These are phyloP conservation scores for Rhynchomys soricoides DNA, from an alignment of 2,113 vertebrate genomes.

Conservation along the genomic window DNA sequence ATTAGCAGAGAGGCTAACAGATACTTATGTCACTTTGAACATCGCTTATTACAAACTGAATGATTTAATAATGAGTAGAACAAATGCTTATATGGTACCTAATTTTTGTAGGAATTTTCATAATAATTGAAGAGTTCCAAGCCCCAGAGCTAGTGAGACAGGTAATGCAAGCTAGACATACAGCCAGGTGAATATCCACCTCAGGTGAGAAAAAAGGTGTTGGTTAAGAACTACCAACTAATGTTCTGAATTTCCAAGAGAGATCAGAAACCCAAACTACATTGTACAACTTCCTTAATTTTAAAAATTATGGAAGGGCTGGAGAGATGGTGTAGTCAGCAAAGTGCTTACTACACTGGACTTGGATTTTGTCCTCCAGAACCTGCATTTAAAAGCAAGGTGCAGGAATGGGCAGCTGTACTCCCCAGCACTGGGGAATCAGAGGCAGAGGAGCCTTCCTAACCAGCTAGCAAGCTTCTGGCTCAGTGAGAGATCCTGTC, in stretches of 20 bases:
- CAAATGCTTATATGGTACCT: neutral
- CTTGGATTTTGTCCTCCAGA: neutral
- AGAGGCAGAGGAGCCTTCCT: too few species aligned
- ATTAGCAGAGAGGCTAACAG: neutral
- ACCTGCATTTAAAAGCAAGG: neutral
- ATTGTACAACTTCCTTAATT: constrained; percentile 15
- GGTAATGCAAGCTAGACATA: neutral
- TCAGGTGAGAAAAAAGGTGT: neutral
- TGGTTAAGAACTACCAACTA: neutral
- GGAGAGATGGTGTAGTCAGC: neutral
- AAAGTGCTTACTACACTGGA: neutral
- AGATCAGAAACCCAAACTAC: constrained; percentile 1
- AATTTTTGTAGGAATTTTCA: constrained; percentile 1
- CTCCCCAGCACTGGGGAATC: neutral
- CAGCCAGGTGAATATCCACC: neutral
- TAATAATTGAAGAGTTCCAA: neutral
- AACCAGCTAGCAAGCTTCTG: neutral
- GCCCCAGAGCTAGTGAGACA: neutral
- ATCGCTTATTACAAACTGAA: constrained; percentile 16
- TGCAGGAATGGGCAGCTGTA: neutral
- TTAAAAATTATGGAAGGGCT: neutral
- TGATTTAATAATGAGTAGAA: neutral
- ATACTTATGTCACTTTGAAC: neutral
- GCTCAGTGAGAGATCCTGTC: neutral
- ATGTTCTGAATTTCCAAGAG: constrained; percentile 30